A percentile compares a stretch with the other conserved stretches of the same genome.
Evolutionary conservation across 1,140 invertebrate species (phyloP).

Genomic region (Nasonia giraulti): DNA sequence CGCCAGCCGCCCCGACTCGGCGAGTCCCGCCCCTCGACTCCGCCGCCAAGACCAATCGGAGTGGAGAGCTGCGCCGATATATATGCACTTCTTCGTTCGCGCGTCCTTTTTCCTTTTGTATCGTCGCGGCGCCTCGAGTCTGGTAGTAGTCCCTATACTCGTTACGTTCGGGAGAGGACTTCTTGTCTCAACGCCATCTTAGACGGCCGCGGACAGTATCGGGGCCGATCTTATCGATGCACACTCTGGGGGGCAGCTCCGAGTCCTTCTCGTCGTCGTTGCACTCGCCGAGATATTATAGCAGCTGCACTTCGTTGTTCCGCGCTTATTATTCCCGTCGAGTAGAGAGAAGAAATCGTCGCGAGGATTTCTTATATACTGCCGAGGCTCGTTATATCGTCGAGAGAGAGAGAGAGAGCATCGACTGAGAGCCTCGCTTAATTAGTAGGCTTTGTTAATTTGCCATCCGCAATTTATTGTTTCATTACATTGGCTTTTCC

Average conservation of each 20-base stretch:
- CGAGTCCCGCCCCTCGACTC: slow-evolving; percentile 63
- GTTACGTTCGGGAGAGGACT: slow-evolving; percentile 54
- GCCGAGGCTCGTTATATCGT: background rate
- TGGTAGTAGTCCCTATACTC: background rate
- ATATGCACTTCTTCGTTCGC: slow-evolving; percentile 45
- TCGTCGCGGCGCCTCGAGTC: too few relatives aligned
- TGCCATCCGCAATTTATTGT: background rate
- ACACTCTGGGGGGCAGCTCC: slow-evolving; percentile 11
- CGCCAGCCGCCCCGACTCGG: slow-evolving; percentile 23
- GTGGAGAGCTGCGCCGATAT: slow-evolving; percentile 7
- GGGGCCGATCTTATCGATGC: slow-evolving; percentile 58
- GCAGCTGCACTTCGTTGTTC: background rate
- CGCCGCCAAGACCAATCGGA: slow-evolving; percentile 60
- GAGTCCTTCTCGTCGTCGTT: background rate
- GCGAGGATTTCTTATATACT: background rate
- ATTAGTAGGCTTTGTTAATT: background rate
- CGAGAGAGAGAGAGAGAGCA: too few relatives aligned
- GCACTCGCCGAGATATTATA: background rate
- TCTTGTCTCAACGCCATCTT: slow-evolving; percentile 71
- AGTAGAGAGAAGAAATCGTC: background rate
- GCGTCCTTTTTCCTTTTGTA: slow-evolving; percentile 49
- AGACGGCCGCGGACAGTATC: slow-evolving; percentile 63
- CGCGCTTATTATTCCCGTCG: background rate
- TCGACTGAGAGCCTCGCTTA: background rate
- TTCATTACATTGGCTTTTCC: background rate